phyloP scores from a whole-genome alignment of 2,797 vertebrate species.

The Luscinia luscinia region DNA sequence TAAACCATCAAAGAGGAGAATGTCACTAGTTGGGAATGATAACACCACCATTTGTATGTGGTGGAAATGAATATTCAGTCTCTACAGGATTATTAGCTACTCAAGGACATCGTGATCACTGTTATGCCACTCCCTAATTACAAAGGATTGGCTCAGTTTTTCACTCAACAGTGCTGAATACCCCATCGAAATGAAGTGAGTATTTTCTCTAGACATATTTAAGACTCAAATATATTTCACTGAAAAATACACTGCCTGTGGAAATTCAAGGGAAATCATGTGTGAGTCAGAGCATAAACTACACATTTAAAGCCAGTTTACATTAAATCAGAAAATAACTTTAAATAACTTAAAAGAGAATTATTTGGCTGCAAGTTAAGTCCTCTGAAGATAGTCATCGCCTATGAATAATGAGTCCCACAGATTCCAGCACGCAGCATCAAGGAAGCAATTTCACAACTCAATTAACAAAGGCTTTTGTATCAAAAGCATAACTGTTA shows the following conservation, averaged over 20 bases:
- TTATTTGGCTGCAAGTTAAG: slow-evolving; percentile 61
- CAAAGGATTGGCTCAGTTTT: background rate
- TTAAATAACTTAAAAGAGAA: slow-evolving; percentile 65
- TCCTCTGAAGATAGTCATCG: slow-evolving; percentile 58
- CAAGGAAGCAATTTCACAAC: slow-evolving; percentile 63
- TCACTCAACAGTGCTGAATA: background rate
- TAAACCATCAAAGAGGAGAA: slow-evolving; percentile 25
- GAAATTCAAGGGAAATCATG: slow-evolving; percentile 36
- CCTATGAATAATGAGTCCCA: slow-evolving; percentile 48
- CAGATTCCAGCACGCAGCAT: slow-evolving; percentile 48
- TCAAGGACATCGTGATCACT: background rate
- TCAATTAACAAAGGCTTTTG: slow-evolving; percentile 66
- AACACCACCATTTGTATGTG: background rate
- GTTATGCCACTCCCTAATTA: background rate
- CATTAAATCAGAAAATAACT: slow-evolving; percentile 68
- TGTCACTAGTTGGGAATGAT: background rate
- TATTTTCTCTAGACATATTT: background rate
- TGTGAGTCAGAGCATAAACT: slow-evolving; percentile 25
- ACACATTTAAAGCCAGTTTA: slow-evolving; percentile 28
- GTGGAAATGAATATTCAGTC: slow-evolving; percentile 3
- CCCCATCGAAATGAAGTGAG: background rate
- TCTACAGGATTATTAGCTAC: background rate
- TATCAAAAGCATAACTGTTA: slow-evolving; percentile 53
- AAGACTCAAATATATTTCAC: background rate
- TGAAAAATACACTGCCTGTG: slow-evolving; percentile 31